Conservation (phyloP, 2,888 invertebrate genomes). For the Germaria angustata region DNA sequence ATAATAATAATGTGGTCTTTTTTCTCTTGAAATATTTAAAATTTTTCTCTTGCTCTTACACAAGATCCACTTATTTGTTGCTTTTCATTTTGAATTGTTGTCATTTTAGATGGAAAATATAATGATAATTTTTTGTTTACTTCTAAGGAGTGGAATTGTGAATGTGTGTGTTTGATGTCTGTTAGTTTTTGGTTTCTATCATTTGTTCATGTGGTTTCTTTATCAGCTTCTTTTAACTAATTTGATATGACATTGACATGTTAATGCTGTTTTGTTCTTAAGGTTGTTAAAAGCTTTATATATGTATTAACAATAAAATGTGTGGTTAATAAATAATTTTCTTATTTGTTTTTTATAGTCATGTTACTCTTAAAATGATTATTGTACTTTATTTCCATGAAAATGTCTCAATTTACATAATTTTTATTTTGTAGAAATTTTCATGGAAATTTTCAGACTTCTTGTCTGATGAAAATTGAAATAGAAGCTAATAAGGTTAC, state of each 20-base stretch:
- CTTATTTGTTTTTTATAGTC: constrained; percentile 3
- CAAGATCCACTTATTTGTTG: neutral
- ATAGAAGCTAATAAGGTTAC: neutral
- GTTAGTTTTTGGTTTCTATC: constrained; percentile 28
- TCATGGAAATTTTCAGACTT: neutral
- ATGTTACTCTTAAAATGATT: neutral
- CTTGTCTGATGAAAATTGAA: neutral
- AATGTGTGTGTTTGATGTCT: neutral
- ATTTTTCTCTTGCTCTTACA: neutral
- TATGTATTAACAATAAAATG: constrained; percentile 21
- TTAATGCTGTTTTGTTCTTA: constrained; percentile 49
- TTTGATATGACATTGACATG: constrained; percentile 67
- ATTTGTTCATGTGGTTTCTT: constrained; percentile 59
- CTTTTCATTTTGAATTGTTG: constrained; percentile 4
- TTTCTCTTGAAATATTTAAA: neutral
- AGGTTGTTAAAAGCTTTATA: neutral
- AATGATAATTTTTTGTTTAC: constrained; percentile 46
- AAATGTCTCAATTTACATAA: neutral
- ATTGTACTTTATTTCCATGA: neutral
- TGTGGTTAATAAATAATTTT: neutral
- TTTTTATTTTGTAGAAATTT: neutral
- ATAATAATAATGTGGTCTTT: neutral
- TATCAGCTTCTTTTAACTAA: constrained; percentile 58
- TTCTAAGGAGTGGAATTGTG: constrained; percentile 33
- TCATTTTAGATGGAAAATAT: constrained; percentile 50